Evolutionary conservation across 1,140 invertebrate genomes (phyloP).

Genomic region (Penaeus japonicus): DNA sequence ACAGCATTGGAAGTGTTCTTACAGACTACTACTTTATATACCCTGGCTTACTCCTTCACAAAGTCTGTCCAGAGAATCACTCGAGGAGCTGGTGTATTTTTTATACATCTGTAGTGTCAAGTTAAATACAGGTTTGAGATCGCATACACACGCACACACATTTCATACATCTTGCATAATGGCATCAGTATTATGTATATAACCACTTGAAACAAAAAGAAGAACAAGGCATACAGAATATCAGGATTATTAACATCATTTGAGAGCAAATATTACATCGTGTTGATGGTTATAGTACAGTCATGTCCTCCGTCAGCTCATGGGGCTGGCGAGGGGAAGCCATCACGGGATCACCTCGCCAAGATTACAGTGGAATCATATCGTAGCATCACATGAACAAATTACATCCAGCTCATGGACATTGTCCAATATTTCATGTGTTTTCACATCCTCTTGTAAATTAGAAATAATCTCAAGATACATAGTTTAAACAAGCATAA

Average conservation of each 20-base stretch:
- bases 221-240: constrained; percentile 38
- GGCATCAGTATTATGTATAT: constrained; percentile 35
- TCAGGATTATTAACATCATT: constrained; percentile 40
- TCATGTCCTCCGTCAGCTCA: too few species aligned
- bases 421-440: too few species aligned
- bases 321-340: too few species aligned
- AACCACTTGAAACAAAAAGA: constrained; percentile 35
- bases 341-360: too few species aligned
- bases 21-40: constrained; percentile 25
- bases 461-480: background rate
- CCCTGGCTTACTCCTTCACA: constrained; percentile 26
- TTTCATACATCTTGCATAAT: constrained; percentile 35
- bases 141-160: constrained; percentile 14
- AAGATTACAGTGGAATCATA: too few species aligned
- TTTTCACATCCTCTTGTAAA: background rate
- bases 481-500: constrained; percentile 14
- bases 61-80: constrained; percentile 35
- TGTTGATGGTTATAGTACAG: background rate
- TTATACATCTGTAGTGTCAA: constrained; percentile 37
- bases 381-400: too few species aligned
- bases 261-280: constrained; percentile 37
- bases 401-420: too few species aligned
- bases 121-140: constrained; percentile 42
- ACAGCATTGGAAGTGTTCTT: constrained; percentile 37
- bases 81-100: constrained; percentile 24